Evolutionary conservation across 2,888 invertebrate genomes (phyloP).

Genomic region (Plusia festucae): DNA sequence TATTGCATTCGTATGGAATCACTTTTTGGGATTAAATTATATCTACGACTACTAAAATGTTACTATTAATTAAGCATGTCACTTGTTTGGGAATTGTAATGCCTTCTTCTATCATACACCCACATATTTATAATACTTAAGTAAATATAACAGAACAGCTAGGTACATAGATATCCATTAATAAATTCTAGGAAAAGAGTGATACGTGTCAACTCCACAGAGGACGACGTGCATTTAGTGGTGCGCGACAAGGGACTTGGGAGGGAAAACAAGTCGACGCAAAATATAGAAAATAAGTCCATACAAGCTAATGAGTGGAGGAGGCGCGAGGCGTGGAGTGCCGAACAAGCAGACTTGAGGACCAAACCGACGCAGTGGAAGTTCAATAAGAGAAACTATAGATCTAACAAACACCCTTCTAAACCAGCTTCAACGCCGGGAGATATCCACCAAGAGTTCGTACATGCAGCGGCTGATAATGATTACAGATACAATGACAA

Average conservation of each 20-base stretch:
- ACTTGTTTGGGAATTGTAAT: slow-evolving; percentile 25
- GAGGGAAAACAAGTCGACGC: slow-evolving; percentile 93
- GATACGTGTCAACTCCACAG: slow-evolving; percentile 93
- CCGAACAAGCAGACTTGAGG: slow-evolving; percentile 92
- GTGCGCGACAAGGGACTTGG: slow-evolving; percentile 92
- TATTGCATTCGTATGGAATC: not conserved
- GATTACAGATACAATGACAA: slow-evolving; percentile 84
- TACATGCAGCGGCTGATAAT: slow-evolving; percentile 83
- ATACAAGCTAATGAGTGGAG: slow-evolving; percentile 94
- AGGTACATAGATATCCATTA: slow-evolving; percentile 89
- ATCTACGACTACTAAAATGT: not conserved
- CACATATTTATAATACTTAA: slow-evolving; percentile 43
- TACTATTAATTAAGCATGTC: slow-evolving; percentile 40
- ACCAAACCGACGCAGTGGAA: slow-evolving; percentile 93
- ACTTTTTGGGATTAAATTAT: slow-evolving; percentile 21
- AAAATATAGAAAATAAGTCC: slow-evolving; percentile 92
- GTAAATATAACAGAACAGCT: slow-evolving; percentile 72
- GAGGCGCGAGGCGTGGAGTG: slow-evolving; percentile 96
- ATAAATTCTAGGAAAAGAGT: slow-evolving; percentile 92
- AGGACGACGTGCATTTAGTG: slow-evolving; percentile 93
- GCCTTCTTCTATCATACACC: slow-evolving; percentile 22
- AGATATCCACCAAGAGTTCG: slow-evolving; percentile 85
- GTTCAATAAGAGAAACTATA: slow-evolving; percentile 91
- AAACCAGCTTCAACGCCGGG: slow-evolving; percentile 84
- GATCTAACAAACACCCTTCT: slow-evolving; percentile 85